Conservation (phyloP, 1,140 invertebrate species). For the Andrena cerasifolii region DNA sequence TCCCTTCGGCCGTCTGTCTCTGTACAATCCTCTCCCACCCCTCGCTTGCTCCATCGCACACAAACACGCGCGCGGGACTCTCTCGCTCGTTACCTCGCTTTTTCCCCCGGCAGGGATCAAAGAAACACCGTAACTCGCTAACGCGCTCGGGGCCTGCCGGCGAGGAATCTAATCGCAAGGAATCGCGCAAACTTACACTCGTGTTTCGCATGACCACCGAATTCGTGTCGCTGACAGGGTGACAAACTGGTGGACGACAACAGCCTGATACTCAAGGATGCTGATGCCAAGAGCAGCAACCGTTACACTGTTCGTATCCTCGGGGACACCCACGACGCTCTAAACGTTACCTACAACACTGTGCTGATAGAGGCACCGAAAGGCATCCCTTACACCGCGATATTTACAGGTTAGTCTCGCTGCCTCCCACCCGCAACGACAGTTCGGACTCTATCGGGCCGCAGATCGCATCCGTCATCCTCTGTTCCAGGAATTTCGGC, state of each 20-base stretch:
- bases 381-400: conserved; percentile 69
- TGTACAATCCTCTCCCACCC: background rate
- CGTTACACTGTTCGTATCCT: conserved; percentile 72
- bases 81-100: background rate
- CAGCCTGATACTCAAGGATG: conserved; percentile 74
- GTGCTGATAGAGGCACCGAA: conserved; percentile 69
- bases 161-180: background rate
- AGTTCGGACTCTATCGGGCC: too few species aligned
- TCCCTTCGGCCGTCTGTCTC: conserved; percentile 22
- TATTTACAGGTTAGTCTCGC: conserved; percentile 72
- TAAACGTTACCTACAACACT: conserved; percentile 73
- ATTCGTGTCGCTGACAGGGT: too few species aligned
- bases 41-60: background rate
- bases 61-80: conserved; percentile 21
- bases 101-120: conserved; percentile 17
- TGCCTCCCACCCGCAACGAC: background rate
- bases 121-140: background rate
- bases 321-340: conserved; percentile 71
- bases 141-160: background rate
- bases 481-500: conserved; percentile 72
- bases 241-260: conserved; percentile 73
- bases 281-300: conserved; percentile 72
- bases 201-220: background rate
- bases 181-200: too few species aligned
- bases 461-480: too few species aligned